Evolutionary conservation across 64 coral and sea anemone species (phyloP).

Genomic region (Cladopsammia gracilis): DNA sequence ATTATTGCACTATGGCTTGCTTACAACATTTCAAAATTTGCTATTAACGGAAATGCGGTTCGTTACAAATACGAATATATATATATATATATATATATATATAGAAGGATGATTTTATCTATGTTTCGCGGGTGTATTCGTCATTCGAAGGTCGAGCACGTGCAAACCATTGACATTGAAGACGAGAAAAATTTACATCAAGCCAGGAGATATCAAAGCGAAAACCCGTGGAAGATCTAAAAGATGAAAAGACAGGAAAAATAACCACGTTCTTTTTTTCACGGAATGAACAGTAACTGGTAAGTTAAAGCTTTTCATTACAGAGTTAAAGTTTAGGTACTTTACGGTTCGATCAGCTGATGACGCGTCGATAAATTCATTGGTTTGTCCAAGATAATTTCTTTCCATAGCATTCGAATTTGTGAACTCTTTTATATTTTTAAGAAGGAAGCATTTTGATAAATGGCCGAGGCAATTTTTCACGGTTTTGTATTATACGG

Average conservation of each 20-base stretch:
- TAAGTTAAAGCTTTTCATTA: neutral
- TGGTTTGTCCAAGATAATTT: conserved; percentile 19
- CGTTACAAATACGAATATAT: too few species aligned
- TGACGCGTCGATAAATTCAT: neutral
- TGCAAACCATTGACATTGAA: too few species aligned
- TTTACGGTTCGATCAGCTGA: conserved; percentile 10
- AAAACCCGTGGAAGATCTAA: conserved; percentile 38
- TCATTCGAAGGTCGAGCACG: too few species aligned
- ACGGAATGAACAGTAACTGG: conserved; percentile 11
- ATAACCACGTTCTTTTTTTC: neutral
- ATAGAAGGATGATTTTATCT: too few species aligned
- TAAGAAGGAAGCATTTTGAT: conserved; percentile 4
- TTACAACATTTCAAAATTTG: too few species aligned
- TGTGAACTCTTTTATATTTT: conserved; percentile 6
- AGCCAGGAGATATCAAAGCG: conserved; percentile 12
- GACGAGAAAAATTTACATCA: too few species aligned
- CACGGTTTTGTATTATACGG: neutral
- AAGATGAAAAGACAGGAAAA: conserved; percentile 12
- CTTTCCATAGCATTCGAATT: neutral
- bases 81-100: too few species aligned
- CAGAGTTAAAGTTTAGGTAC: neutral
- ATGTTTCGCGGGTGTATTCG: too few species aligned
- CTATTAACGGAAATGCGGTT: too few species aligned
- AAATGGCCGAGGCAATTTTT: conserved; percentile 11
- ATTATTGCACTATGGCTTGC: too few species aligned